Evolutionary conservation across 2,113 vertebrate genomes (phyloP).

Genomic region (Delphinus delphis): DNA sequence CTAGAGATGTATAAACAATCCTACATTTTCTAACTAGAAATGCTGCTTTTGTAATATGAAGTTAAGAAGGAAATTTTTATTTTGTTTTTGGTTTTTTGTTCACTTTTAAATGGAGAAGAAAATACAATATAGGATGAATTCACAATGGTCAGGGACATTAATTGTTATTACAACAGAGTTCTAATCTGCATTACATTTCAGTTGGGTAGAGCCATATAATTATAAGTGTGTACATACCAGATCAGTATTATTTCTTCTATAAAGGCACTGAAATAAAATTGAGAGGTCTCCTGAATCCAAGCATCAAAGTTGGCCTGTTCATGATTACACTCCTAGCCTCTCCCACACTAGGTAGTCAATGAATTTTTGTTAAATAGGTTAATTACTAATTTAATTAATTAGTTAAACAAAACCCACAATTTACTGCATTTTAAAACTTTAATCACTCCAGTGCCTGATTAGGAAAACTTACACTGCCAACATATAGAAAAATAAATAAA

Average conservation of each 20-base stretch:
- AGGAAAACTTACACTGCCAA: not conserved
- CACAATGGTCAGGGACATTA: constrained; percentile 32
- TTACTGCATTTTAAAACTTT: not conserved
- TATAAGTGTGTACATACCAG: constrained; percentile 14
- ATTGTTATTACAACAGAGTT: not conserved
- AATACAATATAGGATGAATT: constrained; percentile 34
- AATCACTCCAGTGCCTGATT: not conserved
- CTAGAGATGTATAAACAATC: constrained; percentile 27
- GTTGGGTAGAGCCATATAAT: constrained; percentile 66
- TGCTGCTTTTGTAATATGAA: constrained; percentile 63
- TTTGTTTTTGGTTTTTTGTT: not conserved
- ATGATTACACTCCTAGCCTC: not conserved
- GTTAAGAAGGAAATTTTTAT: constrained; percentile 48
- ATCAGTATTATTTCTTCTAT: constrained; percentile 32
- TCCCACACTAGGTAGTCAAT: not conserved
- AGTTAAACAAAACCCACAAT: not conserved
- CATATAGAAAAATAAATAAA: not conserved
- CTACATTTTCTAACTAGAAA: constrained; percentile 69
- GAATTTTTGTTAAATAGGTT: not conserved
- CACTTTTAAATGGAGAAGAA: constrained; percentile 48
- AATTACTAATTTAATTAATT: not conserved
- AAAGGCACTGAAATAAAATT: not conserved
- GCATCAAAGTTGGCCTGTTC: not conserved
- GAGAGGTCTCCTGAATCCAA: not conserved
- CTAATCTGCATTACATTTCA: constrained; percentile 65